A percentile compares a stretch with the other conserved stretches of the same genome.
These are phyloP conservation scores for Zaprionus obscuricornis DNA, from an alignment of 2,888 invertebrate species.

Conservation along the genomic window DNA sequence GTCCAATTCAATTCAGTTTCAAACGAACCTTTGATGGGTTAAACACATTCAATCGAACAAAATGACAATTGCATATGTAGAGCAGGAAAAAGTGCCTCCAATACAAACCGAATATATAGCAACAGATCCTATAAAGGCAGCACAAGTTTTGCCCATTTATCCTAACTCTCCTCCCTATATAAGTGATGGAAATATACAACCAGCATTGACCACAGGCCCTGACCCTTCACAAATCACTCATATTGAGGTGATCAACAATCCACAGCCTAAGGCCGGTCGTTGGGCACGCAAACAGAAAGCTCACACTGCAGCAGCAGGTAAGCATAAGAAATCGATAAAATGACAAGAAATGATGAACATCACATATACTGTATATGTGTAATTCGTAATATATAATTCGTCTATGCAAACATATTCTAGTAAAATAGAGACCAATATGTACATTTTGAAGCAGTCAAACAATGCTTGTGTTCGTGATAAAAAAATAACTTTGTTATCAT, in stretches of 20 bases:
- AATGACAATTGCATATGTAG: slow-evolving; percentile 31
- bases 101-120: slow-evolving; percentile 26
- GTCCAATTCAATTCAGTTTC: slow-evolving; percentile 25
- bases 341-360: too few relatives aligned
- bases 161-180: too few relatives aligned
- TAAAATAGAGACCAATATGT: too few relatives aligned
- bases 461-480: too few relatives aligned
- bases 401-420: too few relatives aligned
- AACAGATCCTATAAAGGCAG: slow-evolving; percentile 1
- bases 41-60: neutral
- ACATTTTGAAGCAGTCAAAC: too few relatives aligned
- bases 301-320: slow-evolving; percentile 20
- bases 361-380: too few relatives aligned
- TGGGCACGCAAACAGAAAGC: neutral
- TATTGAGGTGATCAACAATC: slow-evolving; percentile 19
- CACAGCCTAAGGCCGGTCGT: neutral
- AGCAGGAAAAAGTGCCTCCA: slow-evolving; percentile 4
- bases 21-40: slow-evolving; percentile 13
- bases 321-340: neutral
- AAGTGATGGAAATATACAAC: too few relatives aligned
- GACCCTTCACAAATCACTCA: slow-evolving; percentile 23
- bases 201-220: too few relatives aligned
- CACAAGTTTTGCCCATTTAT: slow-evolving; percentile 10
- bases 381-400: too few relatives aligned
- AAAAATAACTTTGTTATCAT: slow-evolving; percentile 14